Percentiles rank a stretch among this genome's conserved stretches.
Evolutionary conservation across 2,888 invertebrate species (phyloP).

Genomic region (Scaptomyza tumidula): DNA sequence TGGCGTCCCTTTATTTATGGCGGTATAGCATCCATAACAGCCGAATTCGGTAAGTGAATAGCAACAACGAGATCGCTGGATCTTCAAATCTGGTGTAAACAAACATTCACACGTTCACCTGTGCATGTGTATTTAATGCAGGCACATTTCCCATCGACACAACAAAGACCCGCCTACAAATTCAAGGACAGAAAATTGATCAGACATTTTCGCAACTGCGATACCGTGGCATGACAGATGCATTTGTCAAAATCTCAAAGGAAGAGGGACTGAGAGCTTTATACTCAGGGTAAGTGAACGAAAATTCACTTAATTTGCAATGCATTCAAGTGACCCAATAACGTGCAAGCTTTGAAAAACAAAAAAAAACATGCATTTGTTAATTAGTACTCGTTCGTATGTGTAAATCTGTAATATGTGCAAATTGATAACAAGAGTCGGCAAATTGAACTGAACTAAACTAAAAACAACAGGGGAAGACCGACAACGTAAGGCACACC

Average conservation of each 20-base stretch:
- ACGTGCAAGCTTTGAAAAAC: constrained; percentile 13
- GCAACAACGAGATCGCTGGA: constrained; percentile 22
- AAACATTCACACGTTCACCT: constrained; percentile 41
- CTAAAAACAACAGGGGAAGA: too few species aligned
- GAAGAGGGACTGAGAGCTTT: constrained; percentile 94
- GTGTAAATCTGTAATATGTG: constrained; percentile 8
- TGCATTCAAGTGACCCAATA: constrained; percentile 39
- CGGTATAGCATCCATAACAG: constrained; percentile 95
- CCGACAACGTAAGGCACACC: neutral
- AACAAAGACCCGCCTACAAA: constrained; percentile 96
- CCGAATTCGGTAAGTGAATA: constrained; percentile 92
- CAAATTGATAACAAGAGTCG: constrained; percentile 37
- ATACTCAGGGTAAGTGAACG: constrained; percentile 90
- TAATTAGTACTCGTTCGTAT: neutral
- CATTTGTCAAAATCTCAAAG: constrained; percentile 92
- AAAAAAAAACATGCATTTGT: constrained; percentile 1
- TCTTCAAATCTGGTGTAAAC: constrained; percentile 58
- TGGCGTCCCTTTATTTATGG: constrained; percentile 98
- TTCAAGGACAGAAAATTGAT: constrained; percentile 95
- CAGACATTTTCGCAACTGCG: constrained; percentile 89
- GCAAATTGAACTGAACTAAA: neutral
- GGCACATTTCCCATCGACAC: constrained; percentile 99
- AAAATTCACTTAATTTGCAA: neutral
- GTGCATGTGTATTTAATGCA: constrained; percentile 77
- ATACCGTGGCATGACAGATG: constrained; percentile 97